Conservation (phyloP, 2,113 vertebrate species). For the Nycticebus coucang region DNA sequence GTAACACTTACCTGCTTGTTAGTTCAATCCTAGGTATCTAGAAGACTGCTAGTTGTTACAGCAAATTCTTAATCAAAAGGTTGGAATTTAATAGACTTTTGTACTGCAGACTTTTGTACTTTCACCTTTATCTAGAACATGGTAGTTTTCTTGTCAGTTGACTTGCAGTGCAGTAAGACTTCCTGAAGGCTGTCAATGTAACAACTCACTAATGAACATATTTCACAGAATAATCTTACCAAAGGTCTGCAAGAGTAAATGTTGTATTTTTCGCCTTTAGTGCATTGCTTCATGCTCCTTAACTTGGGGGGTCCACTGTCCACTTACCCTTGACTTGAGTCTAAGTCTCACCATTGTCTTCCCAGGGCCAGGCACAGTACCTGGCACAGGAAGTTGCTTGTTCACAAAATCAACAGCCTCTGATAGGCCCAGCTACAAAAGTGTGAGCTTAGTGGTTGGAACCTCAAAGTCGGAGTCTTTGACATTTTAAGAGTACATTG, state of each 20-base stretch:
- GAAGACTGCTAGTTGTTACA: neutral
- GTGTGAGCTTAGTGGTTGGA: neutral
- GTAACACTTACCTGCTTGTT: neutral
- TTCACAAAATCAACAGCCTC: neutral
- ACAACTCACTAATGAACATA: neutral
- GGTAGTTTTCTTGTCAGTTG: neutral
- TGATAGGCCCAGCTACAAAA: neutral
- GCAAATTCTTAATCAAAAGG: neutral
- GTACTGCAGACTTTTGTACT: neutral
- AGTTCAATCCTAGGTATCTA: neutral
- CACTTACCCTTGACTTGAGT: neutral
- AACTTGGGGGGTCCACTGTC: neutral
- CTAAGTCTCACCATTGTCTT: neutral
- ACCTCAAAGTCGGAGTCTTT: neutral
- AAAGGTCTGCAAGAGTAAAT: neutral
- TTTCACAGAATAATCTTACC: neutral
- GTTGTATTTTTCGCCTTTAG: neutral
- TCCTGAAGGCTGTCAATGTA: neutral
- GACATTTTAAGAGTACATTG: neutral
- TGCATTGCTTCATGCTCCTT: rapidly evolving
- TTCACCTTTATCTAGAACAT: neutral
- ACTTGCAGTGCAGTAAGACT: neutral
- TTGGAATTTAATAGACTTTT: neutral
- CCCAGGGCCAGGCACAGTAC: neutral
- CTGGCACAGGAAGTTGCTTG: neutral